Conservation (phyloP, 2,888 invertebrate species). For the Chalcis sispes region DNA sequence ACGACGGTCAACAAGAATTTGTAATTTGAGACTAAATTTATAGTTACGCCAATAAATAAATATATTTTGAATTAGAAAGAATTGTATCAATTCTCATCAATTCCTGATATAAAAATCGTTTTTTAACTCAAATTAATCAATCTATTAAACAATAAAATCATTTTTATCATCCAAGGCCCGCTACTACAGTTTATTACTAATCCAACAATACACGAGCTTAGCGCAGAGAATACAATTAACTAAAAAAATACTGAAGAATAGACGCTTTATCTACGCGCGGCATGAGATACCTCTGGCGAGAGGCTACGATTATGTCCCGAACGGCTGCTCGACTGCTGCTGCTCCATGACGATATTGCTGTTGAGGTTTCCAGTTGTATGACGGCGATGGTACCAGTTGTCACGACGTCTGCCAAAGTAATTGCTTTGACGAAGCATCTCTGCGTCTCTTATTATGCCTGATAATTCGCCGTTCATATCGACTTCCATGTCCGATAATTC, state of each 20-base stretch:
- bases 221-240: conserved; percentile 47
- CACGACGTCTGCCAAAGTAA: conserved; percentile 42
- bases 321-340: conserved; percentile 28
- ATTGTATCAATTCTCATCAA: no score
- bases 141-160: no score
- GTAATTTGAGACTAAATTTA: no score
- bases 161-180: conserved; percentile 52
- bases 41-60: no score
- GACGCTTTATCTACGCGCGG: conserved; percentile 54
- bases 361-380: conserved; percentile 47
- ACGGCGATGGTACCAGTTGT: conserved; percentile 51
- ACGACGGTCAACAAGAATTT: no score
- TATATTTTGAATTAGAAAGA: no score
- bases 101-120: no score
- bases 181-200: conserved; percentile 50
- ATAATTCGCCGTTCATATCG: conserved; percentile 30
- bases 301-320: conserved; percentile 45
- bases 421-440: conserved; percentile 34
- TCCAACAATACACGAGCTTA: conserved; percentile 50
- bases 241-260: conserved; percentile 57
- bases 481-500: conserved; percentile 20
- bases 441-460: conserved; percentile 31
- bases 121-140: no score
- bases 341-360: conserved; percentile 34
- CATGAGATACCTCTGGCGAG: conserved; percentile 49